phyloP scores from a whole-genome alignment of 2,888 invertebrate genomes.

The Laothoe populi region DNA sequence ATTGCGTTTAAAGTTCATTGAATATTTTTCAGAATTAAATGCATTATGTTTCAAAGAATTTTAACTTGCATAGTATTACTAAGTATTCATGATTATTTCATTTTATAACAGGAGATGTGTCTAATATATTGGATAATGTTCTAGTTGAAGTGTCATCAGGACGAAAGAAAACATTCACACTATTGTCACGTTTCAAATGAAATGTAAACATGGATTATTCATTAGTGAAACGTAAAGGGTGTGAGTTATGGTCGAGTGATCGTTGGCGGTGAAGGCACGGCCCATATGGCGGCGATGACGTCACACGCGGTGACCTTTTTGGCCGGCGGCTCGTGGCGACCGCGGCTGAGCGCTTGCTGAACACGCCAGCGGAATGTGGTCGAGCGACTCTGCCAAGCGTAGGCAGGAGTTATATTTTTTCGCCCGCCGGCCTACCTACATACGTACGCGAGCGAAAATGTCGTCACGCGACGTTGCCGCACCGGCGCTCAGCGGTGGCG shows the following conservation, averaged over 20 bases:
- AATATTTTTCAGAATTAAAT: neutral
- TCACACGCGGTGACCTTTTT: slow-evolving; percentile 81
- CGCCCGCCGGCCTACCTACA: slow-evolving; percentile 78
- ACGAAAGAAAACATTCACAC: neutral
- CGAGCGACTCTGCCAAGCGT: slow-evolving; percentile 81
- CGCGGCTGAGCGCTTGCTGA: slow-evolving; percentile 63
- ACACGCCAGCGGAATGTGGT: slow-evolving; percentile 82
- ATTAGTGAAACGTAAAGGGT: slow-evolving; percentile 58
- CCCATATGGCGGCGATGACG: slow-evolving; percentile 78
- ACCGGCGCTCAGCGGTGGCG: slow-evolving; percentile 51
- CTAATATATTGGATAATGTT: neutral
- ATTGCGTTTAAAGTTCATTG: neutral
- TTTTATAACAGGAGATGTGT: neutral
- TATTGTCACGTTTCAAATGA: slow-evolving; percentile 36
- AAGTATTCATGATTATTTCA: neutral
- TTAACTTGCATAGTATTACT: no score
- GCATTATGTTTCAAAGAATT: no score
- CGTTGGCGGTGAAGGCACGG: slow-evolving; percentile 58
- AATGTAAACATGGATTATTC: slow-evolving; percentile 55
- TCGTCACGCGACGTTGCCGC: slow-evolving; percentile 86
- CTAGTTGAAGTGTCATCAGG: neutral
- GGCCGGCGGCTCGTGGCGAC: slow-evolving; percentile 69
- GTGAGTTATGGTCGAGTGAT: slow-evolving; percentile 57
- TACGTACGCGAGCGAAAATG: slow-evolving; percentile 84
- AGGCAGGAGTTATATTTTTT: slow-evolving; percentile 82